These are phyloP conservation scores for Nezara viridula DNA, from an alignment of 2,888 invertebrate genomes.

Conservation along the genomic window DNA sequence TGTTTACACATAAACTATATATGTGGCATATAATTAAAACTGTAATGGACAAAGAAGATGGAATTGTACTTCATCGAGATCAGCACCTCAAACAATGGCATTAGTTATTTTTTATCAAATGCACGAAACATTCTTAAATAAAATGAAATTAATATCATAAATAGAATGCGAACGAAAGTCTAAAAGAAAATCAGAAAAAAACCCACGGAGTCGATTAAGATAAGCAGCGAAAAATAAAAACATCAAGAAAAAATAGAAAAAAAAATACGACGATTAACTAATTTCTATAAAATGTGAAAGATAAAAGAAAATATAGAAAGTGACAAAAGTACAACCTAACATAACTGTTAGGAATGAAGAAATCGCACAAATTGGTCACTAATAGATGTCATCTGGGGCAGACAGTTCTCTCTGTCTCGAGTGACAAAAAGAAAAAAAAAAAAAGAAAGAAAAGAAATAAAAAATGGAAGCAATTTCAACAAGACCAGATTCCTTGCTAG, in stretches of 20 bases:
- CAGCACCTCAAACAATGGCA: too few relatives aligned
- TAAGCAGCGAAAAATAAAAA: not conserved
- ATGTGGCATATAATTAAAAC: too few relatives aligned
- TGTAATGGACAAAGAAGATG: too few relatives aligned
- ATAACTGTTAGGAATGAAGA: constrained; percentile 49
- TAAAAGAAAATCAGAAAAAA: not conserved
- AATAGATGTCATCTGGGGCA: constrained; percentile 46
- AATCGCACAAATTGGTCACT: constrained; percentile 41
- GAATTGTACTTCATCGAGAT: too few relatives aligned
- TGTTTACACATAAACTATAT: too few relatives aligned
- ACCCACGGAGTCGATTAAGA: not conserved
- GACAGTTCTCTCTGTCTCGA: constrained; percentile 37
- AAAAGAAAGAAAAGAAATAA: constrained; percentile 14
- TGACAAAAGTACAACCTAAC: not conserved
- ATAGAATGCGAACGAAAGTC: not conserved
- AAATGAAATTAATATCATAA: not conserved
- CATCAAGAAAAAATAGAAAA: not conserved
- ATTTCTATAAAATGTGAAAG: constrained; percentile 40
- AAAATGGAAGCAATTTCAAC: constrained; percentile 44
- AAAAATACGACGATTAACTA: not conserved
- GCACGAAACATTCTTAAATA: too few relatives aligned
- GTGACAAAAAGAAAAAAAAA: not conserved
- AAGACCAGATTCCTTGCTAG: constrained; percentile 27
- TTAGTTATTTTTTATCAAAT: too few relatives aligned
- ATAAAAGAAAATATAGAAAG: constrained; percentile 18